Conservation (phyloP, 2,113 vertebrate species). For the Synodontis membranacea region DNA sequence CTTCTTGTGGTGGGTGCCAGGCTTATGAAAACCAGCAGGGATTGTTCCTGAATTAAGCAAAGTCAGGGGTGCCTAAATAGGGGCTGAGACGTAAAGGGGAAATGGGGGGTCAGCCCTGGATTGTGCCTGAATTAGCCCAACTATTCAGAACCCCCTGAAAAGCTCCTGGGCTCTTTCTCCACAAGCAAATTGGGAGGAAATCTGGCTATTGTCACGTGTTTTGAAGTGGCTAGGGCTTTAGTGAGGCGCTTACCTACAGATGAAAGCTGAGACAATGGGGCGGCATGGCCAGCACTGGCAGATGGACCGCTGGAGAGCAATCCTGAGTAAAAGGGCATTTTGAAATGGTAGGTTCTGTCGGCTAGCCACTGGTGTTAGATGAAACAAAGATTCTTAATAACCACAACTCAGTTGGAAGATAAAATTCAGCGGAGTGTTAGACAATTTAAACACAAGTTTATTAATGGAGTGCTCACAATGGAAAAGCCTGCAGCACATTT, state of each 20-base stretch:
- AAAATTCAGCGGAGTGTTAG: not conserved
- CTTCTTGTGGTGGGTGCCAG: constrained; percentile 75
- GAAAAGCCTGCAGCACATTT: not conserved
- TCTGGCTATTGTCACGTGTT: constrained; percentile 86
- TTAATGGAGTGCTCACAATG: not conserved
- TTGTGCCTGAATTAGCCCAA: constrained; percentile 87
- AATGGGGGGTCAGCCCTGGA: constrained; percentile 85
- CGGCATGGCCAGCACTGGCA: constrained; percentile 70
- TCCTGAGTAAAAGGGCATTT: constrained; percentile 18
- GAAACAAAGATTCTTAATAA: constrained; percentile 1
- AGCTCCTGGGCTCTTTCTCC: constrained; percentile 82
- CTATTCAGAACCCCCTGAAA: constrained; percentile 88
- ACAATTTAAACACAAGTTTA: not conserved
- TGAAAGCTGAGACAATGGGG: constrained; percentile 72
- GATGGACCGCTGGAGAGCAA: constrained; percentile 50
- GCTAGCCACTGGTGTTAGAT: not conserved
- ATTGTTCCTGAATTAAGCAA: constrained; percentile 86
- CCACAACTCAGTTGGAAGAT: not conserved
- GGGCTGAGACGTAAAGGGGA: constrained; percentile 76
- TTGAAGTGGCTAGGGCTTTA: constrained; percentile 77
- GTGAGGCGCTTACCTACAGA: constrained; percentile 83
- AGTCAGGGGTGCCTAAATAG: constrained; percentile 88
- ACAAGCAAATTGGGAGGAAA: constrained; percentile 85
- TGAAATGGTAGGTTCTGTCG: constrained; percentile 33
- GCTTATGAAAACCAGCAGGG: constrained; percentile 77